Evolutionary conservation across 2,888 invertebrate genomes (phyloP), one percentile per base, ranked within the genome.

Genomic region (Neoscelio sp.): DNA sequence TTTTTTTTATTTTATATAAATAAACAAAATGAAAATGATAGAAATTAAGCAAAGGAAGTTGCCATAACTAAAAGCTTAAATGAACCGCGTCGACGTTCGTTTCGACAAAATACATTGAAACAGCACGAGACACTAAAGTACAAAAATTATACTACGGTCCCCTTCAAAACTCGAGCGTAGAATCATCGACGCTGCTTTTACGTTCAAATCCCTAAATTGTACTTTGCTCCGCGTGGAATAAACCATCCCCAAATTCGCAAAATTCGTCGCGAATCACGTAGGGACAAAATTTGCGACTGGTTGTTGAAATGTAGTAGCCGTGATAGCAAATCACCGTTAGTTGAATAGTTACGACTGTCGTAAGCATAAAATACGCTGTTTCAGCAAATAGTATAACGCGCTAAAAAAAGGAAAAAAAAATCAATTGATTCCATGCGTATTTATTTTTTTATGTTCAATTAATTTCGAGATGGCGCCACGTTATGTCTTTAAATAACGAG

Each of bases 231-330:
- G 33, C 44, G 52, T 18, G 52, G 17, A 62, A 62, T 62, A 62
- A 62, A 71, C 62, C 62, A 52, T 54, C 54, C 62, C 48, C 38
- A 74, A 74, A 74, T 74, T 74, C 42, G 74, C 74, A 58, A 65
- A 74, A 74, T 74, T 74, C 65, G 50, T 50, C 58, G 58, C 74
- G 67, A 74, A 74, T 74, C 74, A 74, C 74, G 74, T 74, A 67
- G 64, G 54, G 62, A 73, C 54, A 30, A 38, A 56, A 73, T 73
- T 54, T 64, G 73, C 73, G 48, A 73, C 40, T n/a, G 35, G 26
- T 38, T 33, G 65, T 46, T 48, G 44, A 60, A 58, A 56, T 56
- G 52, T 35, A 67, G 67, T 67, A 28, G 67, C 54, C 33, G 67
- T 38, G 67, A 75, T 67, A 60, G 75, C 67, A 26, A 75, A 75